A percentile compares a stretch with the other conserved stretches of the same genome.
Evolutionary conservation across 2,797 vertebrate species (phyloP).

Genomic region (Furcifer pardalis): DNA sequence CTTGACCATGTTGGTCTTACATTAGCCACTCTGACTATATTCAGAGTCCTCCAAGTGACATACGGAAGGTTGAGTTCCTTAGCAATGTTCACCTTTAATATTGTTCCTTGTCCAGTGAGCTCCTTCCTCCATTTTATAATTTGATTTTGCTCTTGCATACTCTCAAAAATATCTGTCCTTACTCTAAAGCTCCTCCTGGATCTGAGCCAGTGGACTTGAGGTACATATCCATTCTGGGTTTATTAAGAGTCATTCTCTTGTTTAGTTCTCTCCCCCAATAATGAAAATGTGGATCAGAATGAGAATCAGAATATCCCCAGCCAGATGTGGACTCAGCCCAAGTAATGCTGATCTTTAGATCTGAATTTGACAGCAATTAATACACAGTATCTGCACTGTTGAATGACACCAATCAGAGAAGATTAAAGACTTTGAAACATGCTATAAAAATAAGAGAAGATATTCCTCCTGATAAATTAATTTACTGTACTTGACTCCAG

Average conservation of each 20-base stretch:
- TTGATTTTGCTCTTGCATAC: too few species aligned
- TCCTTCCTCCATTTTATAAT: too few species aligned
- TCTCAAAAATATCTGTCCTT: too few species aligned
- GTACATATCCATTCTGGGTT: too few species aligned
- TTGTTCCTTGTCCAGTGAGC: too few species aligned
- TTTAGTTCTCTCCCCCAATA: too few species aligned
- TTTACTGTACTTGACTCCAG: not conserved
- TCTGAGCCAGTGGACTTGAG: too few species aligned
- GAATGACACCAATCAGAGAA: not conserved
- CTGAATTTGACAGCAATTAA: not conserved
- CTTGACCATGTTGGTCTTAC: too few species aligned
- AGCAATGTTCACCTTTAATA: too few species aligned
- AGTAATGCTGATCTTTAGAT: not conserved
- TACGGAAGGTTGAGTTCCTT: too few species aligned
- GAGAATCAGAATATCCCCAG: not conserved
- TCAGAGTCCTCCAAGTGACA: not conserved
- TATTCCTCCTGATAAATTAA: not conserved
- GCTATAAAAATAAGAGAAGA: not conserved
- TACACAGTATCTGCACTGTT: accelerated
- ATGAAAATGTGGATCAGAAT: not conserved
- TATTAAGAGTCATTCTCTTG: too few species aligned
- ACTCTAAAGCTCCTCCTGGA: too few species aligned
- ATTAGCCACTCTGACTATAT: not conserved
- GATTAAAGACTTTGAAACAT: not conserved
- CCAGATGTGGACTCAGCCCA: not conserved